Percentiles rank a stretch among this genome's conserved stretches.
Evolutionary conservation across 2,113 vertebrate species (phyloP).

Genomic region (Mastomys coucha): DNA sequence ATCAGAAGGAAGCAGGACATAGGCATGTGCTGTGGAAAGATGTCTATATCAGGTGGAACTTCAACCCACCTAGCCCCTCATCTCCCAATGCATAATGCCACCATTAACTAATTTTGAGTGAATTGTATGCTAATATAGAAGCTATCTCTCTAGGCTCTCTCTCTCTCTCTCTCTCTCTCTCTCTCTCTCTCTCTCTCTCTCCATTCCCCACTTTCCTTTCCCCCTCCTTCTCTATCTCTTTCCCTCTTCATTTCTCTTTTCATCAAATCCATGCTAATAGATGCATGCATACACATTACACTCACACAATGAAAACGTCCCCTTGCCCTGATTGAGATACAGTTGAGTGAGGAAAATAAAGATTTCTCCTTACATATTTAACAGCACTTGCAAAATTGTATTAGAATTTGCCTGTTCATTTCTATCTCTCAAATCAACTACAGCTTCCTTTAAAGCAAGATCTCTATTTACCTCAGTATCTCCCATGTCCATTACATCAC

Average conservation of each 20-base stretch:
- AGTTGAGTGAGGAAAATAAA: not conserved
- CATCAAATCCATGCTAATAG: not conserved
- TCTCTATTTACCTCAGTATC: constrained; percentile 4
- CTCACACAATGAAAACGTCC: constrained; percentile 3
- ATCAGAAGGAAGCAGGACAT: not conserved
- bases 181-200: not conserved
- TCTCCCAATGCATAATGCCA: not conserved
- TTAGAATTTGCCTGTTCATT: constrained; percentile 4
- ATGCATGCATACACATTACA: not conserved
- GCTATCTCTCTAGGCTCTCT: not conserved
- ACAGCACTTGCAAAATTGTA: not conserved
- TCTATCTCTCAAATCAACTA: constrained; percentile 21
- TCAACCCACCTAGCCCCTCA: not conserved
- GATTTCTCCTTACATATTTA: not conserved
- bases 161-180: not conserved
- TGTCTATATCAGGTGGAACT: too few species aligned
- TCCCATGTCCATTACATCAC: not conserved
- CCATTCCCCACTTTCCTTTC: too few species aligned
- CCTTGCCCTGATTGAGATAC: not conserved
- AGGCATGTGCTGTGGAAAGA: fast-evolving
- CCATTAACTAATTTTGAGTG: not conserved
- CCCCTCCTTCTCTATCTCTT: not conserved
- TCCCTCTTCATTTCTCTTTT: not conserved
- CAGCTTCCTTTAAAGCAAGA: not conserved
- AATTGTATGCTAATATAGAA: not conserved